Conservation (phyloP, 2,113 vertebrate species). For the Hassar affinis region DNA sequence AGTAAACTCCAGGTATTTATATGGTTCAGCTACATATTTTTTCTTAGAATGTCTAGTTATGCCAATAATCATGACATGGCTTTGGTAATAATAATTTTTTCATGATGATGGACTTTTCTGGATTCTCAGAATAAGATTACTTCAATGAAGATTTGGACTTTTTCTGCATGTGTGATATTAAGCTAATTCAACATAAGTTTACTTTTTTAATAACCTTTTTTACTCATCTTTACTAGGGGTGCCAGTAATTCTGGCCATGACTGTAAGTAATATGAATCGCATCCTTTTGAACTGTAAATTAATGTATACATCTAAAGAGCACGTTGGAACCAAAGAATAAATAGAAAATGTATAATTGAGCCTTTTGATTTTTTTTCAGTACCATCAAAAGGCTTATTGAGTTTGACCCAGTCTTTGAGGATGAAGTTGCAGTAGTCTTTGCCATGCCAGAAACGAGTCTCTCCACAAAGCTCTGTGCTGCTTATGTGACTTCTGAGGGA, state of each 20-base stretch:
- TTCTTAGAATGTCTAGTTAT: no score
- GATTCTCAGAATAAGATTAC: neutral
- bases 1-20: no score
- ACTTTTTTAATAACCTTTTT: no score
- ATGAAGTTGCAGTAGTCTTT: conserved; percentile 62
- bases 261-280: conserved; percentile 59
- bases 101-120: neutral
- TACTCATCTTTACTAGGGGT: no score
- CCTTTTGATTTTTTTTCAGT: conserved; percentile 33
- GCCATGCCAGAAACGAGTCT: conserved; percentile 53
- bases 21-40: no score
- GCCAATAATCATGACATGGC: no score
- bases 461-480: conserved; percentile 62
- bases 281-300: conserved; percentile 61
- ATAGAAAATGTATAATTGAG: neutral
- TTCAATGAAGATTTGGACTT: no score
- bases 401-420: conserved; percentile 57
- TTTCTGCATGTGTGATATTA: neutral
- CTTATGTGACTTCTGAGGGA: conserved; percentile 55
- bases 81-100: no score
- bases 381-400: conserved; percentile 59
- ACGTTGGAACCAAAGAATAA: neutral
- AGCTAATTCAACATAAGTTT: no score
- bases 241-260: no score
- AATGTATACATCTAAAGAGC: neutral